A percentile compares a stretch with the other conserved stretches of the same genome.
Evolutionary conservation across 1,140 invertebrate genomes (phyloP).

Genomic region (Drosophila biarmipes): DNA sequence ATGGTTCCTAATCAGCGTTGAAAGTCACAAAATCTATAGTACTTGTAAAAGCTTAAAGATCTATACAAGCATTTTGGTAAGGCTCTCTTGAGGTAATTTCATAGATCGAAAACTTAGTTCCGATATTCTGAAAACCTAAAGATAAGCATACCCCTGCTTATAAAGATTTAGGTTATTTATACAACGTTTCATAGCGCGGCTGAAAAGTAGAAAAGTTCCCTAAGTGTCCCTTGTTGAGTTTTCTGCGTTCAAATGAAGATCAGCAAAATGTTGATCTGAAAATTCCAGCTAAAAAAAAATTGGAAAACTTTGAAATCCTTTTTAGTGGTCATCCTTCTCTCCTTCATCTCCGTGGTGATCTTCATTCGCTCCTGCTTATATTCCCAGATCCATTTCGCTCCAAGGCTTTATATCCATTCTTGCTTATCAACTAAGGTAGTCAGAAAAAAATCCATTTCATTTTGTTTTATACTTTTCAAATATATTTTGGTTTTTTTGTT

Average conservation of each 20-base stretch:
- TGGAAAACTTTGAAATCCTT: not conserved
- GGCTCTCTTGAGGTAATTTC: slow-evolving; percentile 6
- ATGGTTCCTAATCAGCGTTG: slow-evolving; percentile 30
- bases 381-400: not conserved
- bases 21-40: slow-evolving; percentile 63
- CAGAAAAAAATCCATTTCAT: slow-evolving; percentile 59
- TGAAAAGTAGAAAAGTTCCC: slow-evolving; percentile 14
- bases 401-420: not conserved
- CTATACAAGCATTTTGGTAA: not conserved
- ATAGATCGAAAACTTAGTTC: not conserved
- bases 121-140: not conserved
- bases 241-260: not conserved
- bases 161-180: not conserved
- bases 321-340: slow-evolving; percentile 13
- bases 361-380: not conserved
- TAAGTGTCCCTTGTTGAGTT: not conserved
- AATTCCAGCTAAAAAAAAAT: slow-evolving; percentile 6
- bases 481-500: slow-evolving; percentile 72
- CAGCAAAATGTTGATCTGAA: not conserved
- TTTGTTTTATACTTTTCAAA: slow-evolving; percentile 78
- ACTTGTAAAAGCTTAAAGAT: slow-evolving; percentile 11
- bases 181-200: slow-evolving; percentile 9
- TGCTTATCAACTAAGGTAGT: slow-evolving; percentile 41
- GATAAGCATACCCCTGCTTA: not conserved
- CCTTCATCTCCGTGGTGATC: not conserved